Conservation (phyloP, 2,888 invertebrate genomes). For the Leptopilina syphax region DNA sequence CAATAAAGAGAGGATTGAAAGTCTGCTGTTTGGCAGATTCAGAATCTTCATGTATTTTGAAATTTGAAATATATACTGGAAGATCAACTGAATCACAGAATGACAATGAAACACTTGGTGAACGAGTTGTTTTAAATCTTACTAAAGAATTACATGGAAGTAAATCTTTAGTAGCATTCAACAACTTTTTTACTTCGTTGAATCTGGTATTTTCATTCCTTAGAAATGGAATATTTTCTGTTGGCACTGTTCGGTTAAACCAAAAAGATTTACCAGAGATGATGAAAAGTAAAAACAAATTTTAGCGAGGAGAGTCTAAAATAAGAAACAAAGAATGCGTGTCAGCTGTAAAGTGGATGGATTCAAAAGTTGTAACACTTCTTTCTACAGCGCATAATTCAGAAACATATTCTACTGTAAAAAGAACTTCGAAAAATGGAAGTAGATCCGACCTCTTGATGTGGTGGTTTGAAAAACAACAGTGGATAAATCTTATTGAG, state of each 20-base stretch:
- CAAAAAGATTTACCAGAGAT: slow-evolving; percentile 11
- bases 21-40: not conserved
- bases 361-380: not conserved
- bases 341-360: slow-evolving; percentile 12
- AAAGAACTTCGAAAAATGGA: slow-evolving; percentile 1
- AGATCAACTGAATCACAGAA: not conserved
- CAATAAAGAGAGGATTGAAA: not conserved
- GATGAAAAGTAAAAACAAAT: slow-evolving; percentile 9
- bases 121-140: not conserved
- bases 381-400: no score
- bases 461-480: not conserved
- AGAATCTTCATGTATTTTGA: not conserved
- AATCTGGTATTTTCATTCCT: slow-evolving; percentile 38
- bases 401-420: not conserved
- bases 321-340: not conserved
- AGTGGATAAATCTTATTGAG: not conserved
- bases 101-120: not conserved
- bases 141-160: not conserved
- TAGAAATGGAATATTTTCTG: not conserved
- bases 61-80: not conserved
- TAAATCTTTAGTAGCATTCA: not conserved
- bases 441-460: not conserved
- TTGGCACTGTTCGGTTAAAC: not conserved
- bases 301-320: not conserved
- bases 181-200: slow-evolving; percentile 29